Evolutionary conservation across 2,113 vertebrate genomes (phyloP).

Genomic region (Chionodraco myersi): DNA sequence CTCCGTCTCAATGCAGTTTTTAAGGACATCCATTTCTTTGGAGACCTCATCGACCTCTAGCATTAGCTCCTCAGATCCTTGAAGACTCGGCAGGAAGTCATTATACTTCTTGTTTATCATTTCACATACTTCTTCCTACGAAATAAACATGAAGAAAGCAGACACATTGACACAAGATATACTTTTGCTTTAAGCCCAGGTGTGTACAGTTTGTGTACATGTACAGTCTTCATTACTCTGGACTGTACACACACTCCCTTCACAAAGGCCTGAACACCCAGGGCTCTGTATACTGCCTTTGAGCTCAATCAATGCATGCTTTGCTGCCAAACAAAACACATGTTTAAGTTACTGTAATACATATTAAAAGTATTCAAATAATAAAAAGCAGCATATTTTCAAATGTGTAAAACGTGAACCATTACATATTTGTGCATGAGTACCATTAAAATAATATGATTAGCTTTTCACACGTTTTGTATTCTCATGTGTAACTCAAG

Average conservation of each 20-base stretch:
- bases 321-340: neutral
- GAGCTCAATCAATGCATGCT: no score
- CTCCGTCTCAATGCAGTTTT: constrained; percentile 89
- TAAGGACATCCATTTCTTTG: constrained; percentile 87
- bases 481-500: neutral
- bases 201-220: neutral
- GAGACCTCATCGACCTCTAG: constrained; percentile 85
- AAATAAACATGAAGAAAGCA: neutral
- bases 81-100: constrained; percentile 92
- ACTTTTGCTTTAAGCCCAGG: neutral
- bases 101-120: constrained; percentile 91
- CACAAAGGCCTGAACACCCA: neutral
- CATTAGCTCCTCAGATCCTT: constrained; percentile 88
- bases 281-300: neutral
- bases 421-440: neutral
- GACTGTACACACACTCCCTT: neutral
- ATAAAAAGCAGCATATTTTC: neutral
- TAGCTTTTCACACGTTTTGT: neutral
- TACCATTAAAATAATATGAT: neutral
- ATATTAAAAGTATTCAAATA: neutral
- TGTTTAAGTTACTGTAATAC: neutral
- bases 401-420: neutral
- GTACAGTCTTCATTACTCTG: neutral
- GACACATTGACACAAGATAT: neutral
- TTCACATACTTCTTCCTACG: constrained; percentile 90